Conservation (phyloP, 30 jellyfish, hydroid and myxozoan species). For the Hydractinia echinata region DNA sequence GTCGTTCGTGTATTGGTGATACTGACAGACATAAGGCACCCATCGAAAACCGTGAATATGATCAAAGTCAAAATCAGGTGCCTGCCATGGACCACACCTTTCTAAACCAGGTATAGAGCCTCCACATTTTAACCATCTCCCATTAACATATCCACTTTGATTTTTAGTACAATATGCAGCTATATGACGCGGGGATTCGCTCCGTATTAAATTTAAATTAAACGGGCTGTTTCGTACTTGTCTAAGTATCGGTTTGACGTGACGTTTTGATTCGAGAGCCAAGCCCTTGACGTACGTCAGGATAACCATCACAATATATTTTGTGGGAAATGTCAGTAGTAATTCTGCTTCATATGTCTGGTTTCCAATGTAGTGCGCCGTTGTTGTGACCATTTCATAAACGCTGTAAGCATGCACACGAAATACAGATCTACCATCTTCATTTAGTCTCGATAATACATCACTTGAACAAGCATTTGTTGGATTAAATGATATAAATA, state of each 20-base stretch:
- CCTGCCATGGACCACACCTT: conserved; percentile 96
- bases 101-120: conserved; percentile 75
- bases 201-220: conserved; percentile 20
- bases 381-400: conserved; percentile 60
- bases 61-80: conserved; percentile 67
- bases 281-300: conserved; percentile 71
- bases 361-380: conserved; percentile 49
- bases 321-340: conserved; percentile 68
- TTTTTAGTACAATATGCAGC: conserved; percentile 53
- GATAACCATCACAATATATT: conserved; percentile 52
- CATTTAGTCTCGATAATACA: conserved; percentile 15
- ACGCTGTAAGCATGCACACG: conserved; percentile 86
- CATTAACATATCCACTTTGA: conserved; percentile 73
- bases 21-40: conserved; percentile 92
- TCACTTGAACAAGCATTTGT: conserved; percentile 52
- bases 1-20: conserved; percentile 81
- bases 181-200: conserved; percentile 46
- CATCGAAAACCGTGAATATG: conserved; percentile 75
- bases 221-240: conserved; percentile 83
- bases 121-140: conserved; percentile 95
- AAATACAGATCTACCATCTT: conserved; percentile 53
- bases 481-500: conserved; percentile 53
- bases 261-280: conserved; percentile 49
- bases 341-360: conserved; percentile 60
- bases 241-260: conserved; percentile 59